Percentiles rank a stretch among this genome's conserved stretches.
Conservation (phyloP, 2,113 vertebrate species). For the Todiramphus saurophagus region DNA sequence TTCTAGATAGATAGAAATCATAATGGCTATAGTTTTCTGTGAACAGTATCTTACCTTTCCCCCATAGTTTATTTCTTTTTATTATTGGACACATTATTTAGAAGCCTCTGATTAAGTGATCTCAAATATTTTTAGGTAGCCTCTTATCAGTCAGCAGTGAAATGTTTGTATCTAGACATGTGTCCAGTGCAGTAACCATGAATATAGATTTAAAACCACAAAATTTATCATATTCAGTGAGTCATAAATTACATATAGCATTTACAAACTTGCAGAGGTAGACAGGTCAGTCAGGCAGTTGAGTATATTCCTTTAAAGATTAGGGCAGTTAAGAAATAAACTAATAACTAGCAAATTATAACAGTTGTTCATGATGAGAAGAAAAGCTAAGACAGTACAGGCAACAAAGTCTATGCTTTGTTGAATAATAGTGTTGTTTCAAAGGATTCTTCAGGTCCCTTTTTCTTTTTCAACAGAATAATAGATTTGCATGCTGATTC, state of each 20-base stretch:
- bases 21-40: background rate
- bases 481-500: background rate
- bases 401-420: background rate
- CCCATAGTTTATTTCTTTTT: background rate
- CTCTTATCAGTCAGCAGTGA: background rate
- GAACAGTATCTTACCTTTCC: background rate
- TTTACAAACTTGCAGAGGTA: background rate
- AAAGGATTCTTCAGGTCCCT: background rate
- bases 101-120: background rate
- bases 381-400: background rate
- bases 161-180: background rate
- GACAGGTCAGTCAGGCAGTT: background rate
- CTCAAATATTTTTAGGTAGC: background rate
- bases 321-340: background rate
- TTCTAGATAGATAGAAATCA: background rate
- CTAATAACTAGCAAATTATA: background rate
- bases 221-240: background rate
- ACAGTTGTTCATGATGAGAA: background rate
- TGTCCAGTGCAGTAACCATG: background rate
- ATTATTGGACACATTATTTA: background rate
- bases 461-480: background rate
- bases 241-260: slow-evolving; percentile 10
- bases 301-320: background rate
- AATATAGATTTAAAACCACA: background rate
- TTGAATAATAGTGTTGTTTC: background rate